Evolutionary conservation across 2,113 vertebrate genomes (phyloP), one percentile per base, ranked within the genome.

Genomic region (Coptodon rendalli): DNA sequence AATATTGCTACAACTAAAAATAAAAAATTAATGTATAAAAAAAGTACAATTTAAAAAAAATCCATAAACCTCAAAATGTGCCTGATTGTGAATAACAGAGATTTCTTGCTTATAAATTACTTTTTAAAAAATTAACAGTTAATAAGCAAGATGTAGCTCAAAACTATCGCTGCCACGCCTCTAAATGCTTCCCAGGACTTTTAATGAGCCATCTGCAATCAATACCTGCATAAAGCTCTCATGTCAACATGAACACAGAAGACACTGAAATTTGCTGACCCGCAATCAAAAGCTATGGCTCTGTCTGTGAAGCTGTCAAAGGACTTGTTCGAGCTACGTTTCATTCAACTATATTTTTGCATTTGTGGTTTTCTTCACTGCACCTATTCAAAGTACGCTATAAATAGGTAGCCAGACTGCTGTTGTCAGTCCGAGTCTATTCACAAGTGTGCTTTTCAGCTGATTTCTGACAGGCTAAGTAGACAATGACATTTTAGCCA

Each of bases 391-490:
- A 89, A 93, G 83, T 16, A 29, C 29, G 5, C 53, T 52, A 82
- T 85, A 91, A 89, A 91, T 89, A 89, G 82, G 68, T n/a, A 5
- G 29, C 6, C n/a, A 79, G 71, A 43, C 82, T 36, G 59, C 66
- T 79, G 88, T 31, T 61, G 27, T 38, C 85, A 36, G 38, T 14
- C 52, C 5, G 56, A 66, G 38, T 83, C 78, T 66, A 45, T 43
- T 6, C 36, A 81, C 63, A 12, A 63, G 6, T 3, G 40, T 52
- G 22, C 27, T 59, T 24, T 84, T 59, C 73, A 80, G 54, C 22
- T 9, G 16, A 22, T 81, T 87, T 81, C 19, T 12, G 45, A 80
- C 84, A 56, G 56, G 54, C 40, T 57, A 61, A 50, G 52, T 59
- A 61, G 34, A 84, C 38, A 45, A 53, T 85, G 31, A 7, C 7